Conservation (phyloP, 1,140 invertebrate genomes). For the Aphelenchoides fujianensis region DNA sequence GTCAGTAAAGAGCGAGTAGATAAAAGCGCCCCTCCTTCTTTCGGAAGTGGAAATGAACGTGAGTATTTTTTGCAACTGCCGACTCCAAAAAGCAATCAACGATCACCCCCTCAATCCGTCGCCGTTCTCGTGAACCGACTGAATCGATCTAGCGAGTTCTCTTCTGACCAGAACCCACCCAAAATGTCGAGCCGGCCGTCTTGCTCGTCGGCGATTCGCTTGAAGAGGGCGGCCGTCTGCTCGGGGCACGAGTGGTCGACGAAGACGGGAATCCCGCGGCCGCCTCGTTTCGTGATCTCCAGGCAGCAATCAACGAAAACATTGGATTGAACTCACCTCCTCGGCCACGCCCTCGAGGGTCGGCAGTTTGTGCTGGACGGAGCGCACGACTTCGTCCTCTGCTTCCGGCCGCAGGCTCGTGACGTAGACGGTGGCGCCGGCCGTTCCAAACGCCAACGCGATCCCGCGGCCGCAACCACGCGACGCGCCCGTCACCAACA, state of each 20-base stretch:
- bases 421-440: slow-evolving; percentile 1
- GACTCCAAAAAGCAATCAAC: no score
- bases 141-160: not conserved
- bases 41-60: no score
- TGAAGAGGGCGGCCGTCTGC: slow-evolving; percentile 4
- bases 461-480: not conserved
- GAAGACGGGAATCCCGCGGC: slow-evolving; percentile 21
- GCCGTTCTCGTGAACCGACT: no score
- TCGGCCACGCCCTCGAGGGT: not conserved
- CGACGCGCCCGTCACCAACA: not conserved
- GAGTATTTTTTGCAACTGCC: no score
- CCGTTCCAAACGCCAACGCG: not conserved
- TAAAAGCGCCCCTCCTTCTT: no score
- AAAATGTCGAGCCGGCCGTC: slow-evolving; percentile 23
- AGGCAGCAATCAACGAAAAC: no score
- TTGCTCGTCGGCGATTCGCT: slow-evolving; percentile 18
- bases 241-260: slow-evolving; percentile 21
- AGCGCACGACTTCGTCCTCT: not conserved
- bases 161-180: not conserved
- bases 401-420: not conserved
- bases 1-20: no score
- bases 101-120: no score
- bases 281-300: slow-evolving; percentile 17
- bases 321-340: not conserved
- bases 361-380: not conserved